phyloP scores from a whole-genome alignment of 2,888 invertebrate genomes.

The Erebia epiphron region DNA sequence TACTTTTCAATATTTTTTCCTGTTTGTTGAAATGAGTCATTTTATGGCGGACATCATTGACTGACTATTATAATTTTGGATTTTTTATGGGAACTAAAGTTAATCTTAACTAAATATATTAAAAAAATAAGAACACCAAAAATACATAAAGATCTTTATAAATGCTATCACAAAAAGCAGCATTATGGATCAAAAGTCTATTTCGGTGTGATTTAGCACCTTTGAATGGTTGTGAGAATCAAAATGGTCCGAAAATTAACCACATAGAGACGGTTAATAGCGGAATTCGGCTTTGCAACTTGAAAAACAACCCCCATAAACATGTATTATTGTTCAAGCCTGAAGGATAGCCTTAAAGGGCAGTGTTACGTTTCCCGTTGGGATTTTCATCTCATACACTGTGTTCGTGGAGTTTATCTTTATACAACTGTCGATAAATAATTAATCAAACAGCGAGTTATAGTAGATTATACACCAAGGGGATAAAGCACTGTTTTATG shows the following conservation, averaged over 20 bases:
- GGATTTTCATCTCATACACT: constrained; percentile 46
- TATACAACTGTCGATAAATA: background rate
- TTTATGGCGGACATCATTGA: too few relatives aligned
- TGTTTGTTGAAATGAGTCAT: too few relatives aligned
- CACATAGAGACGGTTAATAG: constrained; percentile 34
- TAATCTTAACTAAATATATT: too few relatives aligned
- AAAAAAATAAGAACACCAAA: too few relatives aligned
- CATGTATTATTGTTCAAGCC: constrained; percentile 56
- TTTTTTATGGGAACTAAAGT: too few relatives aligned
- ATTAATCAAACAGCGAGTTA: background rate
- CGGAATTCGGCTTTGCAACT: constrained; percentile 45
- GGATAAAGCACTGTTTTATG: too few relatives aligned
- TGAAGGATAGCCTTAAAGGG: constrained; percentile 50
- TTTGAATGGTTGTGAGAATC: constrained; percentile 11
- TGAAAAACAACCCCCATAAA: constrained; percentile 61
- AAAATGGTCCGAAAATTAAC: constrained; percentile 14
- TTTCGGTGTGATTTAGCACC: background rate
- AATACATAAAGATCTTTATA: too few relatives aligned
- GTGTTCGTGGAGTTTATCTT: background rate
- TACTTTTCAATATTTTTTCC: too few relatives aligned
- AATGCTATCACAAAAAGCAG: background rate
- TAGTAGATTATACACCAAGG: too few relatives aligned
- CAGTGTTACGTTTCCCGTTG: constrained; percentile 55
- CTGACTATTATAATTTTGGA: too few relatives aligned
- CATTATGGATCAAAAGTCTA: background rate